Conservation (phyloP, 2,113 vertebrate genomes). For the Recurvirostra avosetta region DNA sequence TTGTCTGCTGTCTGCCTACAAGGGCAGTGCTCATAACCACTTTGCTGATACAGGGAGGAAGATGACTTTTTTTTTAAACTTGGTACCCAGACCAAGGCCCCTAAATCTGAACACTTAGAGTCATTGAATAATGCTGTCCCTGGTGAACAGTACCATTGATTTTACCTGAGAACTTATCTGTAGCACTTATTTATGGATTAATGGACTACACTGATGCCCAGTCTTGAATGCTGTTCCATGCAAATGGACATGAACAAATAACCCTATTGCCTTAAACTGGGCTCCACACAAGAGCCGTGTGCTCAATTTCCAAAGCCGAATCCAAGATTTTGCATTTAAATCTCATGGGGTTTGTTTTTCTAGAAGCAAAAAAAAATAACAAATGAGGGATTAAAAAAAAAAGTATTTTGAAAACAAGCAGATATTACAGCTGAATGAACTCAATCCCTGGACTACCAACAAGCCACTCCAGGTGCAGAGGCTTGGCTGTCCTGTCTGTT, state of each 20-base stretch:
- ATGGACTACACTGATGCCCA: not conserved
- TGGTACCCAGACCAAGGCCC: not conserved
- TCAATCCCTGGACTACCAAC: not conserved
- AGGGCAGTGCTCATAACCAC: constrained; percentile 45
- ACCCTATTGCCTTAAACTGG: not conserved
- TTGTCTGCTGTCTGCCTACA: constrained; percentile 60
- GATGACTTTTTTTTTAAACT: not conserved
- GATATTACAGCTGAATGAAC: not conserved
- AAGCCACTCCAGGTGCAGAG: not conserved
- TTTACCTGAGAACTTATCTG: not conserved
- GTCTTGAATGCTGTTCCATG: not conserved
- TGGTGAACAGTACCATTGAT: not conserved
- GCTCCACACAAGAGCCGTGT: not conserved
- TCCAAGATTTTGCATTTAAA: not conserved
- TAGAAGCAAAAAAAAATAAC: not conserved
- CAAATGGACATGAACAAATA: not conserved
- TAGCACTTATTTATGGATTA: not conserved
- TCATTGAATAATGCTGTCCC: not conserved
- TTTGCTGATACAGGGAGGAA: not conserved
- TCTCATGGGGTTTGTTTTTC: not conserved
- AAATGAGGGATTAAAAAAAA: not conserved
- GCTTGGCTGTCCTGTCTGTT: not conserved
- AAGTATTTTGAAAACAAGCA: not conserved
- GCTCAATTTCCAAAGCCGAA: not conserved
- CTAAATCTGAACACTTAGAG: not conserved